These are phyloP conservation scores for Chaenodraco wilsoni DNA, from an alignment of 2,797 vertebrate genomes.

Conservation along the genomic window DNA sequence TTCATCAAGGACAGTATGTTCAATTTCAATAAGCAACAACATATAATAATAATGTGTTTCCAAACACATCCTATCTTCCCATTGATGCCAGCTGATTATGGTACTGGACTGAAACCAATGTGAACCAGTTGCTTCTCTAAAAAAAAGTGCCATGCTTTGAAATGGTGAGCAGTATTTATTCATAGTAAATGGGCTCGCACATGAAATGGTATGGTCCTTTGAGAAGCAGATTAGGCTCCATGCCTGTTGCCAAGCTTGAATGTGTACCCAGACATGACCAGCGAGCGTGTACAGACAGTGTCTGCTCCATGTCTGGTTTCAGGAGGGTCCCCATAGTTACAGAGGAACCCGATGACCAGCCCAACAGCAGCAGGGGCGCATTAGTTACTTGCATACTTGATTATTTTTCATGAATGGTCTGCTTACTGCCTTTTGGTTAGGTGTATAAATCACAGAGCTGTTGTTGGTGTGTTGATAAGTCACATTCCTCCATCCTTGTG, in stretches of 20 bases:
- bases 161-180: not conserved
- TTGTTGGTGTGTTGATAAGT: conserved; percentile 39
- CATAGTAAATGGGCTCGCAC: not conserved
- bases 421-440: conserved; percentile 22
- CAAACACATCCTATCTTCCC: not conserved
- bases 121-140: not conserved
- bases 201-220: conserved; percentile 21
- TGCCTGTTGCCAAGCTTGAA: conserved; percentile 36
- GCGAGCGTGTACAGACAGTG: conserved; percentile 54
- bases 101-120: not conserved
- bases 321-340: conserved; percentile 76
- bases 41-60: not conserved
- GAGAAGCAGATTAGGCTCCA: conserved; percentile 40
- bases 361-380: conserved; percentile 35
- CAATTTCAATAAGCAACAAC: no score
- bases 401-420: conserved; percentile 13
- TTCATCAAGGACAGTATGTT: not conserved
- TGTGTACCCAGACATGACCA: conserved; percentile 58
- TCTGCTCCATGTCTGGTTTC: conserved; percentile 72
- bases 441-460: conserved; percentile 7
- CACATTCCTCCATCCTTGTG: conserved; percentile 64
- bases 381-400: conserved; percentile 31
- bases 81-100: not conserved
- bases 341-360: conserved; percentile 21
- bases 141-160: not conserved